Base-by-base conservation (phyloP, 2,888 invertebrate genomes). In the Drosophila glabriapex region DNA sequence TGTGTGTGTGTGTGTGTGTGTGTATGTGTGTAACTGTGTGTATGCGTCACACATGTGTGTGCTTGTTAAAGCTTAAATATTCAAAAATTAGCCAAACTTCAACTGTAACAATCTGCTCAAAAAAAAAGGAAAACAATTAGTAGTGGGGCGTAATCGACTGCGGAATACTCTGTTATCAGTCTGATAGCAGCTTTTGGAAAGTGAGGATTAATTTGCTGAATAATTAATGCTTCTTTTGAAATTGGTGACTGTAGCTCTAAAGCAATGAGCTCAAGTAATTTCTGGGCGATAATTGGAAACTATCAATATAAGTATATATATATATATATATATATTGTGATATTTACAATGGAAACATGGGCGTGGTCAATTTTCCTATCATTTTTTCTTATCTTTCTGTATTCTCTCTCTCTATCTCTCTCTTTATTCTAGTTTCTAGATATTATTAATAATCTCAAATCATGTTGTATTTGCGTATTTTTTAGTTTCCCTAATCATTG, bases 21-120 rank as follows among this genome's bases (percentile, higher is more conserved):
- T 63, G 53, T 46, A 6, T n/a, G n/a, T 52, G 22, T 52, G 7
- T 64, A 56, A 61, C 14, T 41, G 68, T 63, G 65, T 54, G n/a
- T 41, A 14, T 9, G 33, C 9, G 64, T 33, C 53, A 22, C 33
- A 53, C 14, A n/a, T 52, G 68, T 60, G 39, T 67, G 25, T 74
- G 54, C 50, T 54, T 62, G 71, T 52, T 75, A 71, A 80, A 80
- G 83, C 78, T 76, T 74, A 74, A 80, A 78, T 76, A 73, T 69
- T 64, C 53, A 43, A 59, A 59, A 68, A 67, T 56, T 49, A 63
- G 46, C 54, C 37, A 66, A 70, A 62, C 50, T 68, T 72, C 49
- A 74, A 77, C 43, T 59, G 43, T 59, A 76, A 73, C 62, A 76
- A 82, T 66, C 61, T 65, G 73, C 35, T 56, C 61, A 68, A 41